Percentiles rank a stretch among this genome's conserved stretches.
These are phyloP conservation scores for Helleia helle DNA, from an alignment of 2,888 invertebrate genomes.

Conservation along the genomic window DNA sequence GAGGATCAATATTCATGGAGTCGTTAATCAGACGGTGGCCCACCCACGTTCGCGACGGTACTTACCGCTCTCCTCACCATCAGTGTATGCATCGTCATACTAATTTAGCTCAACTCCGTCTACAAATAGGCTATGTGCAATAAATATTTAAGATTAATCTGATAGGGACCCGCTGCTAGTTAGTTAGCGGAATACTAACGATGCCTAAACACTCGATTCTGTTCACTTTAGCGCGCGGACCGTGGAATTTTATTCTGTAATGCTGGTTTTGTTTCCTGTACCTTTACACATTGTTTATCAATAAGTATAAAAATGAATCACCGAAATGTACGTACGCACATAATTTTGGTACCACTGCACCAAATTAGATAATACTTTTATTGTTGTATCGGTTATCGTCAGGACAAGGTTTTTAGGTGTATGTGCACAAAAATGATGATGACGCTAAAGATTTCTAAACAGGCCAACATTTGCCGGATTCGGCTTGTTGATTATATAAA, in stretches of 20 bases:
- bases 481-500: too few relatives aligned
- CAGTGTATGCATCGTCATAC: constrained; percentile 64
- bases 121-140: constrained; percentile 63
- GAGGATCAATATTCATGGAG: constrained; percentile 59
- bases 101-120: constrained; percentile 57
- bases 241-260: constrained; percentile 24
- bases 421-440: too few relatives aligned
- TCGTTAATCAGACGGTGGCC: constrained; percentile 55
- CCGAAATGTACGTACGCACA: too few relatives aligned
- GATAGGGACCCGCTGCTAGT: constrained; percentile 52
- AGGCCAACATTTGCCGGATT: too few relatives aligned
- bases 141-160: constrained; percentile 73
- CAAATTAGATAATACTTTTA: too few relatives aligned
- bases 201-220: constrained; percentile 32
- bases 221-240: constrained; percentile 27
- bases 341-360: too few relatives aligned
- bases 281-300: constrained; percentile 1
- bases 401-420: too few relatives aligned
- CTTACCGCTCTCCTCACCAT: constrained; percentile 62
- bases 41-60: constrained; percentile 61
- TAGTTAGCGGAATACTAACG: constrained; percentile 58
- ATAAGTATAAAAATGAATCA: too few relatives aligned
- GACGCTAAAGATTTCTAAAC: too few relatives aligned
- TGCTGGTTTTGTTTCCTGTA: constrained; percentile 20
- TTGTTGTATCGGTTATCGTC: too few relatives aligned